phyloP scores from a whole-genome alignment of 2,797 vertebrate genomes.

The Typhlichthys subterraneus region DNA sequence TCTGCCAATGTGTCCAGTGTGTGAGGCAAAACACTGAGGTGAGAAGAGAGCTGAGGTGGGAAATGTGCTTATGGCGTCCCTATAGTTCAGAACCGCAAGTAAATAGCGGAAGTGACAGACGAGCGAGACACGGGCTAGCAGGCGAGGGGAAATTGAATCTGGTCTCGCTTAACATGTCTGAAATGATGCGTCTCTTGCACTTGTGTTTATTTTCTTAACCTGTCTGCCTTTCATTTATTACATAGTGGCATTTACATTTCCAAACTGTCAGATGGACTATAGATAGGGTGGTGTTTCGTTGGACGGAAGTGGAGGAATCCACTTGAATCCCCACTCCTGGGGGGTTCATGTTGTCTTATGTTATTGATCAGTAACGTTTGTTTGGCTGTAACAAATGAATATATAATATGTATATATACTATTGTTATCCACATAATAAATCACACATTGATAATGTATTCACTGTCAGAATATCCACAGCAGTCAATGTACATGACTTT shows the following conservation, averaged over 20 bases:
- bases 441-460: no score
- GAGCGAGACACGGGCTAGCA: slow-evolving; percentile 54
- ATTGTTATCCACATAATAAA: no score
- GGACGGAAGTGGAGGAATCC: not conserved
- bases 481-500: no score
- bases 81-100: slow-evolving; percentile 33
- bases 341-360: not conserved
- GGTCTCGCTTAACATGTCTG: slow-evolving; percentile 61
- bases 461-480: no score
- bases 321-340: slow-evolving; percentile 3
- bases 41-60: slow-evolving; percentile 20
- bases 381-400: no score
- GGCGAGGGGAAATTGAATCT: slow-evolving; percentile 67
- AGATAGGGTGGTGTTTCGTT: not conserved
- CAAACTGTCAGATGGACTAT: slow-evolving; percentile 23
- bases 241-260: slow-evolving; percentile 24
- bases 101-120: slow-evolving; percentile 56
- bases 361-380: no score
- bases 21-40: slow-evolving; percentile 23
- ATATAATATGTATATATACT: no score
- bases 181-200: slow-evolving; percentile 64
- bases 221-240: slow-evolving; percentile 52
- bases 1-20: slow-evolving; percentile 32
- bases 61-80: slow-evolving; percentile 34
- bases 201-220: slow-evolving; percentile 54